These are phyloP conservation scores for Caenorhabditis japonica DNA, from an alignment of 2,888 invertebrate genomes.

Conservation along the genomic window DNA sequence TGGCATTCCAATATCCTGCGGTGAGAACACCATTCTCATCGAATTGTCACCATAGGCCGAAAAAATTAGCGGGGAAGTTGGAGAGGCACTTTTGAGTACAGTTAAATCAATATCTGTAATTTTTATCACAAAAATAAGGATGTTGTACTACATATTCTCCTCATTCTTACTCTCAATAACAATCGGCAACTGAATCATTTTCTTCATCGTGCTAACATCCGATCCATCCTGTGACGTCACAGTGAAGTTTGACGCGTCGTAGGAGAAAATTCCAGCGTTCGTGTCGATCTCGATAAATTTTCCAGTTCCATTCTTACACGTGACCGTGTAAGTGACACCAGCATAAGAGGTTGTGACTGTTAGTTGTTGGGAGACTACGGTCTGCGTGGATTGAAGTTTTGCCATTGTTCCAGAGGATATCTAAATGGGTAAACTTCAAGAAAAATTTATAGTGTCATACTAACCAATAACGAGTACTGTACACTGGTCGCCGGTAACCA, in stretches of 20 bases:
- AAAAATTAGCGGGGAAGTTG: constrained; percentile 20
- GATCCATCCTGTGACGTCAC: constrained; percentile 40
- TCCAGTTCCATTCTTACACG: constrained; percentile 35
- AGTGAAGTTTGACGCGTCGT: constrained; percentile 10
- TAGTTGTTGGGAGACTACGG: constrained; percentile 6
- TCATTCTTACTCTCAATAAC: constrained; percentile 46
- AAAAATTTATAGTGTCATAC: background rate
- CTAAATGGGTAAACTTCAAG: background rate
- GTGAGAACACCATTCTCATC: constrained; percentile 37
- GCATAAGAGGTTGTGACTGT: constrained; percentile 19
- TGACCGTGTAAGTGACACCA: constrained; percentile 40
- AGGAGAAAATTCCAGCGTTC: constrained; percentile 38
- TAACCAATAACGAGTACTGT: constrained; percentile 22
- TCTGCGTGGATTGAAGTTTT: constrained; percentile 32
- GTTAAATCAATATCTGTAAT: constrained; percentile 39
- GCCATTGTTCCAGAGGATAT: constrained; percentile 26
- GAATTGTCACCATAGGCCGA: constrained; percentile 8
- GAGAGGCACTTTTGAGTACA: constrained; percentile 18
- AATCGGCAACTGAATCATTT: constrained; percentile 46
- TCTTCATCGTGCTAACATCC: constrained; percentile 8
- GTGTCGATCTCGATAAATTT: constrained; percentile 40
- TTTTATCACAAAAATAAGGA: background rate
- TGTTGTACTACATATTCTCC: background rate
- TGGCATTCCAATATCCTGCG: constrained; percentile 32
- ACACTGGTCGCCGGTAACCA: constrained; percentile 27